Evolutionary conservation across 2,797 vertebrate species (phyloP).

Genomic region (Thalassophryne amazonica): DNA sequence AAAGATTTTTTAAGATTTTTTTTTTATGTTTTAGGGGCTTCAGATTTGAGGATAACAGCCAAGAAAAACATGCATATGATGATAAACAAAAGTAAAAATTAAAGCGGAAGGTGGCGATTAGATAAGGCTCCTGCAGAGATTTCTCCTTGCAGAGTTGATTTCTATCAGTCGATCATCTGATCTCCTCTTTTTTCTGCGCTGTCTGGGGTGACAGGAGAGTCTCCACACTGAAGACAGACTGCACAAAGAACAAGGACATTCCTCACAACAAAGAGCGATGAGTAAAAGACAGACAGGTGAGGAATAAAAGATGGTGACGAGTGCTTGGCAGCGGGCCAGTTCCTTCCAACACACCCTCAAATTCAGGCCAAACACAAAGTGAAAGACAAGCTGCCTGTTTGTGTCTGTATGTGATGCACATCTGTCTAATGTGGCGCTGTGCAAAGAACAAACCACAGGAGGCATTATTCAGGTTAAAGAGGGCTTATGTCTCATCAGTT

Average conservation of each 20-base stretch:
- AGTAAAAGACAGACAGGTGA: background rate
- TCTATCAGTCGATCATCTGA: background rate
- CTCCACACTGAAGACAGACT: slow-evolving; percentile 23
- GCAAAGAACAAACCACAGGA: slow-evolving; percentile 2
- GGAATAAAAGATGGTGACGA: slow-evolving; percentile 8
- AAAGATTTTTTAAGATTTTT: no score
- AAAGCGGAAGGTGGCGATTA: no score
- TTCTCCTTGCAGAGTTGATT: no score
- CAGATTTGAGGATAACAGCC: no score
- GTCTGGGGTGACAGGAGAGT: slow-evolving; percentile 10
- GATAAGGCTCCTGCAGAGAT: no score
- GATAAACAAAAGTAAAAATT: no score
- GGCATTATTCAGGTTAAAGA: slow-evolving; percentile 23
- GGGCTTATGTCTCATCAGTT: background rate
- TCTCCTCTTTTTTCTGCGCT: background rate
- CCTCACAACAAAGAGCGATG: slow-evolving; percentile 24
- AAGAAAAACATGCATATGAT: no score
- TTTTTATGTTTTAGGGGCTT: no score
- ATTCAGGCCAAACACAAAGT: background rate
- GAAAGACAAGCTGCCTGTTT: no score
- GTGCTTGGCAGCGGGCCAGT: background rate
- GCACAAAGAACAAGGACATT: slow-evolving; percentile 46
- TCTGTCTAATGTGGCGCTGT: no score
- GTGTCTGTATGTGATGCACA: slow-evolving; percentile 28
- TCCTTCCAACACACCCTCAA: slow-evolving; percentile 36